A percentile compares a stretch with the other conserved stretches of the same genome.
These are phyloP conservation scores for Microchrysa polita DNA, from an alignment of 2,888 invertebrate genomes.

Conservation along the genomic window DNA sequence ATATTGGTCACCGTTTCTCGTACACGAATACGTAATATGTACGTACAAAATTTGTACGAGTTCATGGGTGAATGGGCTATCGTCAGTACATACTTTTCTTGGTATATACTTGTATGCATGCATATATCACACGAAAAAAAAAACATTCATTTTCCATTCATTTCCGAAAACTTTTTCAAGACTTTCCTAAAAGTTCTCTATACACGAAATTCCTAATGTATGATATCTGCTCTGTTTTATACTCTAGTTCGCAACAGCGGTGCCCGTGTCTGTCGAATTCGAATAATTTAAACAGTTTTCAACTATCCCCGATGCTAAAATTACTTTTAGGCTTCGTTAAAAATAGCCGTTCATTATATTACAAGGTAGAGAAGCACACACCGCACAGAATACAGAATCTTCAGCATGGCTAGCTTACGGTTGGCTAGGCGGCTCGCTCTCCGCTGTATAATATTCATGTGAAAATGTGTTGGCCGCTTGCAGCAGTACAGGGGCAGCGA, in stretches of 20 bases:
- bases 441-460: too few species aligned
- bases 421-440: constrained; percentile 20
- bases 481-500: constrained; percentile 10
- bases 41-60: too few species aligned
- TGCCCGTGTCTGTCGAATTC: constrained; percentile 3
- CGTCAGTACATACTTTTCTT: too few species aligned
- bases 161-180: constrained; percentile 4
- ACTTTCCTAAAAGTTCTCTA: background rate
- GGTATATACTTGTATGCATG: too few species aligned
- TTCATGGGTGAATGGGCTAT: too few species aligned
- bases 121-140: too few species aligned
- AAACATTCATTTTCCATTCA: background rate
- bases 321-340: constrained; percentile 50
- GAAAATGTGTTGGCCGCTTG: constrained; percentile 8
- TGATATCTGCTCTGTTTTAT: background rate
- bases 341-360: constrained; percentile 46
- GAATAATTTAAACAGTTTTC: constrained; percentile 32
- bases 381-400: constrained; percentile 6
- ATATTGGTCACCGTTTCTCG: too few species aligned
- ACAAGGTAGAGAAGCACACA: constrained; percentile 31
- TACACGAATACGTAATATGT: too few species aligned
- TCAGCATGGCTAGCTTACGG: constrained; percentile 1
- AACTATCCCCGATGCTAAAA: constrained; percentile 45
- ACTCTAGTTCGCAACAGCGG: constrained; percentile 1
- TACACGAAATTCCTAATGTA: background rate